Conservation (phyloP, 2,113 vertebrate genomes). For the Lates calcarifer region DNA sequence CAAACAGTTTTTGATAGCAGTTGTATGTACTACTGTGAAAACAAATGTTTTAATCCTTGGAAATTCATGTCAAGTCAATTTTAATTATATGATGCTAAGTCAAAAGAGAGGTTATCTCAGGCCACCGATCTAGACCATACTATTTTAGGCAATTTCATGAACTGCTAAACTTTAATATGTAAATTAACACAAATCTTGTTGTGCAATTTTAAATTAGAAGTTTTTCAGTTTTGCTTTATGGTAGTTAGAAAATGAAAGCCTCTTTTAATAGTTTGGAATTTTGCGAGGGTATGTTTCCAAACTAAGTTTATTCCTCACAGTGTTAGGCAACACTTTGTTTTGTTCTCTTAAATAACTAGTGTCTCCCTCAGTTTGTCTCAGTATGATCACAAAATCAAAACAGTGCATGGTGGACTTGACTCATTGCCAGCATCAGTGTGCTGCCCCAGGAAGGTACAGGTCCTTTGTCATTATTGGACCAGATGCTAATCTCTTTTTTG, state of each 20-base stretch:
- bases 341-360: not conserved
- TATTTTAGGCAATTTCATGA: no score
- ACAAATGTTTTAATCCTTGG: no score
- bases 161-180: not conserved
- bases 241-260: not conserved
- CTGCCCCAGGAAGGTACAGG: not conserved
- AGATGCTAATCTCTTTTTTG: slow-evolving; percentile 39
- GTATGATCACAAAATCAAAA: slow-evolving; percentile 23
- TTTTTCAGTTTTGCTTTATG: not conserved
- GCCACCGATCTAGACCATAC: no score
- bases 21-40: not conserved
- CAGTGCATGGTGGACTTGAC: slow-evolving; percentile 12
- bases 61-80: no score
- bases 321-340: slow-evolving; percentile 7
- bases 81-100: no score
- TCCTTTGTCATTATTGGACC: slow-evolving; percentile 6
- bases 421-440: not conserved
- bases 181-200: not conserved
- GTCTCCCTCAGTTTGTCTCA: not conserved
- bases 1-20: no score
- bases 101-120: no score
- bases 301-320: not conserved
- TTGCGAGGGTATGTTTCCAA: no score
- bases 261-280: not conserved
- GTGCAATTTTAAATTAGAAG: not conserved